Evolutionary conservation across 2,113 vertebrate genomes (phyloP), one percentile per base, ranked within the genome.

Genomic region (Panurus biarmicus): DNA sequence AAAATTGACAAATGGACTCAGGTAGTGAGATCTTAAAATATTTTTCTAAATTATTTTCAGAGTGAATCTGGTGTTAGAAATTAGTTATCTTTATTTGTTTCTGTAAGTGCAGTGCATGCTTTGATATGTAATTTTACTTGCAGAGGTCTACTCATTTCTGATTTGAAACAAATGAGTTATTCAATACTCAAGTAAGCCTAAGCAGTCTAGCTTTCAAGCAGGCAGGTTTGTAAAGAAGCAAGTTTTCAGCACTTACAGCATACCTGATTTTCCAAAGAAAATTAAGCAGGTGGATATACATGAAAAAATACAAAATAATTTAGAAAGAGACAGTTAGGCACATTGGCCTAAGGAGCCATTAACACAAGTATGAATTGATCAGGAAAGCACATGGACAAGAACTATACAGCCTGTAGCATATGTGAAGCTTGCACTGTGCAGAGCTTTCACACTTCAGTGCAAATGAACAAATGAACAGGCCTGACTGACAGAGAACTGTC

Each of bases 251-350:
- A 42, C 26, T 91, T 38, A 17, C 3, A 66, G 11, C 3, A 21
- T 11, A 18, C 3, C 5, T 33, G 16, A 13, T 51, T 60, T 62
- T 10, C 26, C 13, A 62, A 40, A 50, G 31, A 44, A 66, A 78
- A 31, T 8, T 2, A 40, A 4, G 11, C 42, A 51, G 4, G 4
- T 58, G 33, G 21, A 20, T 61, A 36, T 70, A n/a, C 14, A 54
- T 3, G 71, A 62, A 29, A 66, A 70, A 81, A 71, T 10, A 22
- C 1, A 53, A 44, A 82, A 48, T 20, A 20, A 85, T 40, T n/a
- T 5, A 12, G 8, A 18, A n/a, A 44, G 17, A 26, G 26, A 36
- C 6, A 25, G 3, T 12, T 13, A 74, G 40, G 6, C 0, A 2
- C 20, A 25, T 29, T 29, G 18, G 16, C 10, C 11, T 61, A 57